These are phyloP conservation scores for Ashinkailepas kermadecensis DNA, from an alignment of 2,888 invertebrate genomes.

Conservation along the genomic window DNA sequence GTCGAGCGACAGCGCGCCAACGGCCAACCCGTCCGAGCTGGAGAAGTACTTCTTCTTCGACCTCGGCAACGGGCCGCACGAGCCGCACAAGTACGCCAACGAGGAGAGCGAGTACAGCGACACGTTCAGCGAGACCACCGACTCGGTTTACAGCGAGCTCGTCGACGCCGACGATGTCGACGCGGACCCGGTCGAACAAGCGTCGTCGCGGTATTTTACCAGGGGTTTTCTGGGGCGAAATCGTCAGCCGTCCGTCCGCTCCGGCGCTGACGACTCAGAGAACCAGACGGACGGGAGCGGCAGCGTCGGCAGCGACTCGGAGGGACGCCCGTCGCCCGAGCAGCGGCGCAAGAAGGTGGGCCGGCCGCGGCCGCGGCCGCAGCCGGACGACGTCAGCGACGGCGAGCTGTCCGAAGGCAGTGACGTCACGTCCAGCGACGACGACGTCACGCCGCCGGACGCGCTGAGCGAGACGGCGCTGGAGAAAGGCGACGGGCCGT, in stretches of 20 bases:
- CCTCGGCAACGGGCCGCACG: slow-evolving; percentile 48
- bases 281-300: slow-evolving; percentile 53
- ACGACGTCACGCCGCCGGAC: slow-evolving; percentile 24
- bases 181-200: slow-evolving; percentile 62
- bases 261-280: slow-evolving; percentile 34
- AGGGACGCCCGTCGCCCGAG: slow-evolving; percentile 78
- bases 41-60: slow-evolving; percentile 88
- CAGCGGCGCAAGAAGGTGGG: slow-evolving; percentile 58
- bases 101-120: slow-evolving; percentile 42
- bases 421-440: slow-evolving; percentile 27
- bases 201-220: slow-evolving; percentile 78
- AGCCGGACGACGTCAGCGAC: slow-evolving; percentile 23
- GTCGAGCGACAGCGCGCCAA: slow-evolving; percentile 31
- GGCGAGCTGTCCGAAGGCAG: not conserved
- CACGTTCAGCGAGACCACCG: slow-evolving; percentile 55
- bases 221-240: slow-evolving; percentile 36
- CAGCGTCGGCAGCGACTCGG: slow-evolving; percentile 84
- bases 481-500: slow-evolving; percentile 57
- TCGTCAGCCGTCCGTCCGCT: slow-evolving; percentile 33
- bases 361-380: slow-evolving; percentile 29
- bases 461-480: slow-evolving; percentile 37
- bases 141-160: slow-evolving; percentile 71
- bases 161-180: slow-evolving; percentile 49
- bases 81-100: slow-evolving; percentile 36
- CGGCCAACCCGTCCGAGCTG: slow-evolving; percentile 59